A percentile compares a stretch with the other conserved stretches of the same genome.
These are phyloP conservation scores for Trichogramma pretiosum DNA, from an alignment of 1,140 invertebrate genomes.

Conservation along the genomic window DNA sequence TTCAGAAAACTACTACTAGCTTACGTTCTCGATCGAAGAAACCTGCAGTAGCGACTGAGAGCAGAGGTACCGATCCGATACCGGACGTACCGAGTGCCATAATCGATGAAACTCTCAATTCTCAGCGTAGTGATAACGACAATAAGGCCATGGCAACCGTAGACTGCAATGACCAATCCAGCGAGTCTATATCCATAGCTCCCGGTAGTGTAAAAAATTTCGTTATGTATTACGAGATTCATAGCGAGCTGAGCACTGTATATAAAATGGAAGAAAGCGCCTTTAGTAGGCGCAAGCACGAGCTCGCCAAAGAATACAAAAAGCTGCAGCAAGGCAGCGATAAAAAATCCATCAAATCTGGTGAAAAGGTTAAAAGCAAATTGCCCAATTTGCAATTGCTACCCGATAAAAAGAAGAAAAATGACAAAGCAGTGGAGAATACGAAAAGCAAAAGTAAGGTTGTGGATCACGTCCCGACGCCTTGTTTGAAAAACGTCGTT, in stretches of 20 bases:
- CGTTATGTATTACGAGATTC: slow-evolving; percentile 39
- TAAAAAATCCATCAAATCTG: neutral
- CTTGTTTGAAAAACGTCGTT: too few relatives aligned
- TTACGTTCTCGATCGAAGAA: too few relatives aligned
- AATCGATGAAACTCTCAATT: slow-evolving; percentile 27
- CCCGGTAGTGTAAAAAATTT: slow-evolving; percentile 42
- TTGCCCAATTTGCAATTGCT: too few relatives aligned
- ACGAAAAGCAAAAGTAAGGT: too few relatives aligned
- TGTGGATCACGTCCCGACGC: too few relatives aligned
- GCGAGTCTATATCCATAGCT: slow-evolving; percentile 32
- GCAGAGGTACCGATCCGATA: slow-evolving; percentile 1
- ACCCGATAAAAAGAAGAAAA: too few relatives aligned
- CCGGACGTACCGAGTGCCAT: slow-evolving; percentile 38
- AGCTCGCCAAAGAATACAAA: slow-evolving; percentile 3
- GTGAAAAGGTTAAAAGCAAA: slow-evolving; percentile 6
- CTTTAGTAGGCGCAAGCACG: slow-evolving; percentile 7
- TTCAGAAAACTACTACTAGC: neutral
- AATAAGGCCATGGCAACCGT: slow-evolving; percentile 40
- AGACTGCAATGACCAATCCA: slow-evolving; percentile 36
- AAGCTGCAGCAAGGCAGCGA: neutral
- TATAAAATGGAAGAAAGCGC: slow-evolving; percentile 19
- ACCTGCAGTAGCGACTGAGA: too few relatives aligned
- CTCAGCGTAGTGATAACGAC: slow-evolving; percentile 35
- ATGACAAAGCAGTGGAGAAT: too few relatives aligned
- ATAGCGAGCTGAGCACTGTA: slow-evolving; percentile 22